Evolutionary conservation across 2,113 vertebrate species (phyloP).

Genomic region (Bubo blakistoni): DNA sequence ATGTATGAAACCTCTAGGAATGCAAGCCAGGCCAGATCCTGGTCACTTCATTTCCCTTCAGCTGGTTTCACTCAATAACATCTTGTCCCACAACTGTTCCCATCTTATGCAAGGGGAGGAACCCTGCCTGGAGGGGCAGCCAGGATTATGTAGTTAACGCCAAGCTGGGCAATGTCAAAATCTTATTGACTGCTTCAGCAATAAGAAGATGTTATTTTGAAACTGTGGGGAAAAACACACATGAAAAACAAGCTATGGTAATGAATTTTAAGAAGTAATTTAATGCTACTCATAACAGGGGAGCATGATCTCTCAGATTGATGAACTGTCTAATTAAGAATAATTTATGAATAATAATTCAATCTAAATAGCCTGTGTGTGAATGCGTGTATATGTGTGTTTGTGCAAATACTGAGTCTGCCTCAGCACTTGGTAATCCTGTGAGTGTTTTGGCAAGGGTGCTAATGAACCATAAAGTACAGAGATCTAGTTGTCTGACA

Average conservation of each 20-base stretch:
- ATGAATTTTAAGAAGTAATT: constrained; percentile 12
- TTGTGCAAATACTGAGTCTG: constrained; percentile 7
- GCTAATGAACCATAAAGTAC: background rate
- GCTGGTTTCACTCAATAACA: rapidly evolving
- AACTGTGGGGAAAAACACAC: background rate
- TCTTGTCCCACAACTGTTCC: background rate
- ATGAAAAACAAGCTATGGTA: background rate
- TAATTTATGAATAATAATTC: constrained; percentile 36
- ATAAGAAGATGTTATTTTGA: background rate
- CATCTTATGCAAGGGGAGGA: background rate
- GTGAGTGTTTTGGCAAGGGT: background rate
- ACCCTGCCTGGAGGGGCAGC: background rate
- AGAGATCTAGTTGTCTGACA: constrained; percentile 9
- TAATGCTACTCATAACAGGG: background rate
- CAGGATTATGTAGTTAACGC: background rate
- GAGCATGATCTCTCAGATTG: background rate
- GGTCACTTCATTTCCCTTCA: background rate
- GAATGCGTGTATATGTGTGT: background rate
- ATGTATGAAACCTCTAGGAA: background rate
- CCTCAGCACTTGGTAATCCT: background rate
- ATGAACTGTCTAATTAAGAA: constrained; percentile 5
- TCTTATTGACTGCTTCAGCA: background rate
- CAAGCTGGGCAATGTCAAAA: background rate
- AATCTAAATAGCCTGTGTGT: background rate
- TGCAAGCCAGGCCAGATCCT: background rate